A percentile compares a stretch with the other conserved stretches of the same genome.
Evolutionary conservation across 2,888 invertebrate species (phyloP).

Genomic region (Coelopa pilipes): DNA sequence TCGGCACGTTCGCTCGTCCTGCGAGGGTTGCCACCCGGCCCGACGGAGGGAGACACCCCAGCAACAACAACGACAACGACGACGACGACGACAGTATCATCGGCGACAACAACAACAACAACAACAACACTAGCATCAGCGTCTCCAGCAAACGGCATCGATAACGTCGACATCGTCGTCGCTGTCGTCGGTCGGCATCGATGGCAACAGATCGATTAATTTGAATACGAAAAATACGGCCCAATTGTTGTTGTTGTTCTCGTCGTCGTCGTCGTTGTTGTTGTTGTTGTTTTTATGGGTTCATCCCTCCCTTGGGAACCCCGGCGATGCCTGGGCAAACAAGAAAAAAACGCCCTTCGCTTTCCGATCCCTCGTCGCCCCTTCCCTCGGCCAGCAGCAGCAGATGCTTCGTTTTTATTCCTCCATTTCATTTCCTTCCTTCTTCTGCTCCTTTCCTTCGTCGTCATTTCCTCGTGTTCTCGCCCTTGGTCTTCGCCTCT

Average conservation of each 20-base stretch:
- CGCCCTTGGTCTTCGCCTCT: too few relatives aligned
- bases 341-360: too few relatives aligned
- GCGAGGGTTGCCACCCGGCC: background rate
- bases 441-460: too few relatives aligned
- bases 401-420: too few relatives aligned
- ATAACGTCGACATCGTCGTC: background rate
- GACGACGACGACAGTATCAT: conserved; percentile 16
- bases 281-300: conserved; percentile 26
- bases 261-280: too few relatives aligned
- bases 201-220: conserved; percentile 38
- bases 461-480: too few relatives aligned
- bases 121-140: conserved; percentile 29
- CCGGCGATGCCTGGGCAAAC: too few relatives aligned
- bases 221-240: conserved; percentile 16
- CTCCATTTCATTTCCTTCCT: too few relatives aligned
- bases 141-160: background rate
- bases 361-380: background rate
- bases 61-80: conserved; percentile 19
- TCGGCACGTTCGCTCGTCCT: background rate
- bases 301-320: background rate
- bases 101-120: conserved; percentile 14
- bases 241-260: background rate
- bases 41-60: background rate
- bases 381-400: background rate
- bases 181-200: conserved; percentile 28